Evolutionary conservation across 2,888 invertebrate species (phyloP).

Genomic region (Macroteleia sp.): DNA sequence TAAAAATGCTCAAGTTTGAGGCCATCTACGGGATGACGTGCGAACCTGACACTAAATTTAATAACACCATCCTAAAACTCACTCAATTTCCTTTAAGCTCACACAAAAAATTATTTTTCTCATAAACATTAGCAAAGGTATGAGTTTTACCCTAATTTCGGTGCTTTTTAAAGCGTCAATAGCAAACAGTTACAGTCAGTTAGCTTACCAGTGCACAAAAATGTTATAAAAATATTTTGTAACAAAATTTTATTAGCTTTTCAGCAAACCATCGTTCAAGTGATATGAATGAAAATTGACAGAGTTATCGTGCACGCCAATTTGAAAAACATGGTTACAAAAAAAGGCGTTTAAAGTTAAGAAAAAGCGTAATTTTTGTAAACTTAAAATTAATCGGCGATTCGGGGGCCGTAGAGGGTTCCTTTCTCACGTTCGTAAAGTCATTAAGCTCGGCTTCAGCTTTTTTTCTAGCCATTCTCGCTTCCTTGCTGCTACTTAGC

Average conservation of each 20-base stretch:
- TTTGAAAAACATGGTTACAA: neutral
- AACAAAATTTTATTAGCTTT: constrained; percentile 15
- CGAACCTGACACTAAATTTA: too few relatives aligned
- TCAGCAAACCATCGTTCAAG: constrained; percentile 1
- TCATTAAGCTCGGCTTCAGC: neutral
- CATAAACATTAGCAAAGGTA: too few relatives aligned
- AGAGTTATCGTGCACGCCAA: constrained; percentile 5
- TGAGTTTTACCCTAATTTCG: too few relatives aligned
- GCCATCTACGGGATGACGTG: too few relatives aligned
- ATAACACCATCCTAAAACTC: too few relatives aligned
- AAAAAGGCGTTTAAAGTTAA: constrained; percentile 13
- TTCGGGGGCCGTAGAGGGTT: neutral
- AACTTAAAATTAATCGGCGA: constrained; percentile 8
- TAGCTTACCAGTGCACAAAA: too few relatives aligned
- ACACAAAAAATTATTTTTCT: too few relatives aligned
- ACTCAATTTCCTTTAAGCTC: too few relatives aligned
- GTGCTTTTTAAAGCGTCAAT: too few relatives aligned
- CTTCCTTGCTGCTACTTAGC: neutral
- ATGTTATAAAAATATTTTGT: too few relatives aligned
- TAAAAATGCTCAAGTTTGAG: too few relatives aligned
- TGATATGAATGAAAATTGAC: constrained; percentile 5
- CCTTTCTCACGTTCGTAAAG: constrained; percentile 2
- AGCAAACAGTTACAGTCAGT: too few relatives aligned
- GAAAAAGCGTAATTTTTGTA: neutral
- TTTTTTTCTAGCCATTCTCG: neutral